Evolutionary conservation across 2,888 invertebrate genomes (phyloP).

Genomic region (Trichacis sp.): DNA sequence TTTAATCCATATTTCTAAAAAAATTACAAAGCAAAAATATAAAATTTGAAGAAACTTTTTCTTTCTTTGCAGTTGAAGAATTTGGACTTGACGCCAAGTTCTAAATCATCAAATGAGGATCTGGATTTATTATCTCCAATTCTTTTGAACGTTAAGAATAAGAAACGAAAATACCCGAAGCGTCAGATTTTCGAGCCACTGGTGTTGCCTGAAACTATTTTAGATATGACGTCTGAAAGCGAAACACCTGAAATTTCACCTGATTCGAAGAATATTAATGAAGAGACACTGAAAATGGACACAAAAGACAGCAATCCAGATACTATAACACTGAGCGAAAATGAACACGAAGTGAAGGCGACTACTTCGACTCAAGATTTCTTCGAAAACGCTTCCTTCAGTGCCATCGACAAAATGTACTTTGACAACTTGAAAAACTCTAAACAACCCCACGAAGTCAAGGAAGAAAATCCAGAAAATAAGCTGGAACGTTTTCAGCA

Average conservation of each 20-base stretch:
- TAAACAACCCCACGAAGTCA: background rate
- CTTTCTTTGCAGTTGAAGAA: background rate
- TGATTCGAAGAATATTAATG: no score
- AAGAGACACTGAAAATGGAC: no score
- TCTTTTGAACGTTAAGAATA: slow-evolving; percentile 43
- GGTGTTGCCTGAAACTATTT: no score
- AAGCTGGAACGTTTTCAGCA: background rate
- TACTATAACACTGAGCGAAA: no score
- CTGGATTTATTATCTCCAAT: slow-evolving; percentile 45
- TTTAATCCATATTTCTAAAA: no score
- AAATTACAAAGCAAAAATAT: background rate
- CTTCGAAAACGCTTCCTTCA: slow-evolving; percentile 49
- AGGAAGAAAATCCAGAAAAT: background rate
- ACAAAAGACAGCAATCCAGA: no score
- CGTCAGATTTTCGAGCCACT: slow-evolving; percentile 51
- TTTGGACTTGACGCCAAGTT: slow-evolving; percentile 19
- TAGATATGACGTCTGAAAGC: no score
- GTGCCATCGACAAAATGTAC: slow-evolving; percentile 46
- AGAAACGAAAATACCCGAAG: slow-evolving; percentile 45
- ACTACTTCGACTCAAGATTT: slow-evolving; percentile 18
- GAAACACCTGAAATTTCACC: no score
- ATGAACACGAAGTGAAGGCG: slow-evolving; percentile 25
- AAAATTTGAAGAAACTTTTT: background rate
- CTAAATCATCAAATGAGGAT: slow-evolving; percentile 21
- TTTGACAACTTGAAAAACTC: slow-evolving; percentile 1